Base-by-base conservation (phyloP, 2,797 vertebrate species). In the Coregonus suidteri region DNA sequence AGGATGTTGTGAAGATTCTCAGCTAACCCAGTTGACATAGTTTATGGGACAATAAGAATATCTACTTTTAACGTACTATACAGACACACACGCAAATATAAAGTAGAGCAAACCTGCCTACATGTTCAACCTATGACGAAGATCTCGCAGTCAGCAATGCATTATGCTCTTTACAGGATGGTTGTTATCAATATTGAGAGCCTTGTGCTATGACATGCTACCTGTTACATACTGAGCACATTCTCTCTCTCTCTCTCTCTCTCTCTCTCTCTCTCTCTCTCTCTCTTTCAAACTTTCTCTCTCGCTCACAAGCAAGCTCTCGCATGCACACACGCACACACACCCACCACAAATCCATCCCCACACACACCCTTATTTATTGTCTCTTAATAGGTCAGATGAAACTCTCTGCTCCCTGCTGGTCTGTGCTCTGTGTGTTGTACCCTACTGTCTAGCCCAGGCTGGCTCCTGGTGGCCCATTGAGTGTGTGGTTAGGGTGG, bases 401-500 rank as follows among this genome's bases (percentile, higher is more conserved):
- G 4, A 34, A 14, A 34, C 14, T 37, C 14, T 37, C 66, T 34
- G 31, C 66, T 68, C 31, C 31, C 15, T 37, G 66, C 66, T 18
- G 34, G 66, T 30, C 41, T 52, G 18, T 25, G 70, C 47, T 11
- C 41, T 16, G 51, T 54, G 71, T 18, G 35, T 35, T 34, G 6
- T 13, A 51, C 31, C 9, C 53, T n/a, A 4, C 30, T 4, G 31
- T 35, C 4, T n/a, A 9, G 15, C 9, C 1, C 30, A 1, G 16
- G 15, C 47, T 15, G 71, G 47, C 13, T 34, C 71, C 20, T 6
- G 30, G 52, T 6, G 16, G 51, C 81, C 73, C 30, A 53, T 66
- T 31, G 76, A 79, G 82, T 35, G 68, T 80, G 69, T 71, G 77
- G 81, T 83, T 81, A 69, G 67, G 73, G 47, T 1, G 0, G 70